Conservation (phyloP, 2,888 invertebrate genomes). For the Tenodera sinensis region DNA sequence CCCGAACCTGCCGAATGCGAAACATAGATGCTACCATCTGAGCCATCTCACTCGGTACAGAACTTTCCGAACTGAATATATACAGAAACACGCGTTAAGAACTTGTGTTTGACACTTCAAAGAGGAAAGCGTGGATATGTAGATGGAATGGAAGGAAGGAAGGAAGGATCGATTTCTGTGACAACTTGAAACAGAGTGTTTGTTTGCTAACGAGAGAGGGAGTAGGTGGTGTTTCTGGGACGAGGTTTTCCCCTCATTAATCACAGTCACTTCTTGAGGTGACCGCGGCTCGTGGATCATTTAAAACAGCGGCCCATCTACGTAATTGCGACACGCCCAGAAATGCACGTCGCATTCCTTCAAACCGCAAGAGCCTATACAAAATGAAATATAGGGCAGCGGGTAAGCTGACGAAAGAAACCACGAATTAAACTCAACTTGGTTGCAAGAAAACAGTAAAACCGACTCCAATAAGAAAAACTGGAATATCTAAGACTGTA, state of each 20-base stretch:
- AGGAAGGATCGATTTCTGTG: background rate
- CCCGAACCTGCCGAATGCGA: too few species aligned
- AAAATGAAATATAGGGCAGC: background rate
- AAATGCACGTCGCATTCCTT: background rate
- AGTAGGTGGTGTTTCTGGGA: background rate
- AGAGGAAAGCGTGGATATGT: too few species aligned
- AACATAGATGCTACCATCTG: too few species aligned
- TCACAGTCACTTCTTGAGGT: slow-evolving; percentile 19
- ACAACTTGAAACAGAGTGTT: background rate
- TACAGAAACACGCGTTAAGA: too few species aligned
- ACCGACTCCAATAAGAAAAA: too few species aligned
- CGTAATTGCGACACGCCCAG: slow-evolving; percentile 11
- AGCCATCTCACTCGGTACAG: too few species aligned
- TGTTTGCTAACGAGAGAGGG: background rate
- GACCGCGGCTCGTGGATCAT: slow-evolving; percentile 20
- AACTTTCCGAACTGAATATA: too few species aligned
- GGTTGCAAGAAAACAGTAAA: background rate
- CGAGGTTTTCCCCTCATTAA: slow-evolving; percentile 4
- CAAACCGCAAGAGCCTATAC: background rate
- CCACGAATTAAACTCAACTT: background rate
- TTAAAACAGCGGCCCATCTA: slow-evolving; percentile 18
- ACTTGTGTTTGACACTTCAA: too few species aligned
- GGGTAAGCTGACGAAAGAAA: background rate
- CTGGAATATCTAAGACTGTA: too few species aligned
- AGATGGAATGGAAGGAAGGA: background rate